Conservation (phyloP, 64 coral and sea anemone species). For the Porites lutea region DNA sequence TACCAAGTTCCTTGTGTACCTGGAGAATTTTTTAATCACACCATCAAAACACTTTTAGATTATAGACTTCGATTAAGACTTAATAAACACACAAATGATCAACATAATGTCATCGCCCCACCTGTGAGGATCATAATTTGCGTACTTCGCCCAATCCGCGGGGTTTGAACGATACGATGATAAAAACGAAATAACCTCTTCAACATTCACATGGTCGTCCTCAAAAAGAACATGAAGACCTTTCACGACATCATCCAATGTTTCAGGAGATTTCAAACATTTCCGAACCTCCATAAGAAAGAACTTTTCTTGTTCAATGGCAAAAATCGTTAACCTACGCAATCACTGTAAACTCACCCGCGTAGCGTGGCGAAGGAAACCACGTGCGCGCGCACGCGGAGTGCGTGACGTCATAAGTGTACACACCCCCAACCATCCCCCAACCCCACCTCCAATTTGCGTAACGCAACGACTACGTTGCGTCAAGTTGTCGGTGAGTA, state of each 20-base stretch:
- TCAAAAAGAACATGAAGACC: conserved; percentile 84
- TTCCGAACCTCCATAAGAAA: conserved; percentile 44
- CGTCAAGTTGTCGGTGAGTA: background rate
- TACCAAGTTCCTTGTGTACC: conserved; percentile 95
- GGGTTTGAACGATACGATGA: conserved; percentile 81
- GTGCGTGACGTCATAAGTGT: background rate
- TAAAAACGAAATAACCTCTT: conserved; percentile 83
- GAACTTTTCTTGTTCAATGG: background rate
- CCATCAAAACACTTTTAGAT: background rate
- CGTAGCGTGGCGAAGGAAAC: too few relatives aligned
- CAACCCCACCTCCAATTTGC: background rate
- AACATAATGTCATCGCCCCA: background rate
- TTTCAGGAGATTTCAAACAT: conserved; percentile 64
- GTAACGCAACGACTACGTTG: background rate
- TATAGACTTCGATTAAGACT: background rate
- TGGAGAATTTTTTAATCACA: conserved; percentile 28
- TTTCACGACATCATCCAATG: conserved; percentile 70
- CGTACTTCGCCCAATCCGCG: conserved; percentile 86
- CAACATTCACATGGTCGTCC: conserved; percentile 82
- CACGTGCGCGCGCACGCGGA: background rate
- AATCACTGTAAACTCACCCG: background rate
- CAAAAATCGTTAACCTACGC: background rate
- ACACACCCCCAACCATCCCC: background rate
- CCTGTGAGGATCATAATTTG: conserved; percentile 93
- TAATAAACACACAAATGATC: conserved; percentile 3